Evolutionary conservation across 2,113 vertebrate species (phyloP).

Genomic region (cat (Felis catus)): F.catus_Fca126_mat1.0 CM031414.1:108415001-108415500

Average conservation of each 20-base stretch:
- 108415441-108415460: constrained; percentile 85
- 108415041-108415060: not conserved
- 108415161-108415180: not conserved
- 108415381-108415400: not conserved
- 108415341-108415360: not conserved
- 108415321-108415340: not conserved
- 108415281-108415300: not conserved
- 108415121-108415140: not conserved
- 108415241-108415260: not conserved
- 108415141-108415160: not conserved
- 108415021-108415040: not conserved
- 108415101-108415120: not conserved
- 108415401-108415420: not conserved
- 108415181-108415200: not conserved
- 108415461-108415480: constrained; percentile 87
- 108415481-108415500: constrained; percentile 85
- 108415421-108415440: constrained; percentile 83
- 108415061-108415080: not conserved
- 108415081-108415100: not conserved
- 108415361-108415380: not conserved
- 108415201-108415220: not conserved
- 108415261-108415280: not conserved
- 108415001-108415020: too few relatives aligned
- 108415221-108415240: not conserved
- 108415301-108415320: not conserved